These are phyloP conservation scores for Jaculus jaculus DNA, from an alignment of 2,113 vertebrate genomes.

Conservation along the genomic window DNA sequence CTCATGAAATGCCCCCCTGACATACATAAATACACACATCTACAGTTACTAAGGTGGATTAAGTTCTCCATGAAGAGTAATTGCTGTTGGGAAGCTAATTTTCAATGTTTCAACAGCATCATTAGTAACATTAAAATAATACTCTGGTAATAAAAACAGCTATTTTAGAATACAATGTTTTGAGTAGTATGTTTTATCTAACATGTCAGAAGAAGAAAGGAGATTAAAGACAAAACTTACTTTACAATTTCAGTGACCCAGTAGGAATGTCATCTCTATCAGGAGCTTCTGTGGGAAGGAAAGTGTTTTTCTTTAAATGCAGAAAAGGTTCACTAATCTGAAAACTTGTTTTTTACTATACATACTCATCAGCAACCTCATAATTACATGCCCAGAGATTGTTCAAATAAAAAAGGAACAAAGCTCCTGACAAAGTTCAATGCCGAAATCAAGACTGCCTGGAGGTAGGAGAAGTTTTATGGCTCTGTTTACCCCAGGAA, in stretches of 20 bases:
- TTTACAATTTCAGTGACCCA: slow-evolving; percentile 39
- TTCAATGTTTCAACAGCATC: slow-evolving; percentile 37
- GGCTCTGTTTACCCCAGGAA: slow-evolving; percentile 73
- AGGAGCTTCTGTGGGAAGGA: slow-evolving; percentile 14
- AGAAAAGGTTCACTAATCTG: slow-evolving; percentile 45
- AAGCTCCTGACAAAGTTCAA: slow-evolving; percentile 70
- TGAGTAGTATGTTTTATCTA: slow-evolving; percentile 42
- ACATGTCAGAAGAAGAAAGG: background rate
- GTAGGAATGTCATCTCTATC: slow-evolving; percentile 21
- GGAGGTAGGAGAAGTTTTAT: slow-evolving; percentile 74
- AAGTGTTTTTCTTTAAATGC: slow-evolving; percentile 37
- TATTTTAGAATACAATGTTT: slow-evolving; percentile 5
- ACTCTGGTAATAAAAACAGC: slow-evolving; percentile 23
- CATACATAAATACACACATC: background rate
- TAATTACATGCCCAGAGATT: slow-evolving; percentile 70
- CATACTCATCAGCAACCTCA: slow-evolving; percentile 44
- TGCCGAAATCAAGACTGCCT: slow-evolving; percentile 61
- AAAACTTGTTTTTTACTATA: background rate
- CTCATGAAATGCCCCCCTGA: background rate
- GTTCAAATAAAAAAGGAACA: slow-evolving; percentile 76
- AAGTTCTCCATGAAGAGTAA: background rate
- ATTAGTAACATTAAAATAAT: slow-evolving; percentile 54
- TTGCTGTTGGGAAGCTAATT: background rate
- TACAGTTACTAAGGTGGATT: background rate
- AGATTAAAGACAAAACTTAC: background rate